Base-by-base conservation (phyloP, 2,888 invertebrate species). In the Plagodis dolabraria region DNA sequence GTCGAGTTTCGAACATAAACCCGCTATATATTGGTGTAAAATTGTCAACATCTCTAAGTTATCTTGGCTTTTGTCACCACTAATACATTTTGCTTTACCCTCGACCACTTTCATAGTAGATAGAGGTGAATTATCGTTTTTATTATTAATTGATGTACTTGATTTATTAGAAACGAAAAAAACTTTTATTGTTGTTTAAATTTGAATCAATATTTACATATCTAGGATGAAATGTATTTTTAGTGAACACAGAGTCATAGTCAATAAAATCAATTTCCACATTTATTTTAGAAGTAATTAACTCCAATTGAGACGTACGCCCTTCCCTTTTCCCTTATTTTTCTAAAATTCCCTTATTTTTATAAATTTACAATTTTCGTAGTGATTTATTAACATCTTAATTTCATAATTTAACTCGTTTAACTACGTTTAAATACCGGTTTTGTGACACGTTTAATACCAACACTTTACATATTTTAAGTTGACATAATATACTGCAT, bases 401-500 rank as follows among this genome's bases (percentile, higher is more conserved):
- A 49, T 12, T 40, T 49, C 49, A 49, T 38, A 49, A 8, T 49
- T 49, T 7, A 49, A 22, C n/a, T 49, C 33, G 6, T 49, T 49
- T n/a, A n/a, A n/a, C n/a, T 22, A 40, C 38, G 40, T 38, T 38
- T n/a, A 49, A 4, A 6, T 49, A 40, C 4, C 49, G 38, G 5
- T 38, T 49, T 9, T 40, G 5, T 38, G 49, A 8, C 0, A 49
- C 40, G 9, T 40, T 40, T 9, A 49, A 22, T 6, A 49, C 0
- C 0, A 49, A 22, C 5, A 49, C 33, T 40, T 49, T 40, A 40
- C 33, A 49, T 8, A 9, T 49, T 1, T 9, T 38, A 10, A 38
- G 9, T 40, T 49, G 7, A 33, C 38, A 22, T 40, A 49, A 5
- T 10, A 10, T 9, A 38, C 40, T 38, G 10, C 7, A 40, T 5